A percentile compares a stretch with the other conserved stretches of the same genome.
Conservation (phyloP, 2,888 invertebrate species). For the Drosophila yooni region DNA sequence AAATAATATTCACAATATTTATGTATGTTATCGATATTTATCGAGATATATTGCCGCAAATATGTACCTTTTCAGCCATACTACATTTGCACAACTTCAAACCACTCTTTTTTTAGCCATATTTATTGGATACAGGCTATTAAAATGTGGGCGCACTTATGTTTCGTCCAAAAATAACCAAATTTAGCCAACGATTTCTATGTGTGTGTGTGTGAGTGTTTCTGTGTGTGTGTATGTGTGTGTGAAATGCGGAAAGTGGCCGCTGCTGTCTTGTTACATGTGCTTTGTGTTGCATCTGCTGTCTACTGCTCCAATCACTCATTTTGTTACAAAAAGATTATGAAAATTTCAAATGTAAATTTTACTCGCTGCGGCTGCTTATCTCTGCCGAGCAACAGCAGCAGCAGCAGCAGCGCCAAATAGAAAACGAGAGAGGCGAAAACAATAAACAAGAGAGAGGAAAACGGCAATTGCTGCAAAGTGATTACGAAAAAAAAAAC, state of each 20-base stretch:
- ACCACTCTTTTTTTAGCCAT: not conserved
- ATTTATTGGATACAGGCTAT: not conserved
- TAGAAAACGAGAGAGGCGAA: slow-evolving; percentile 17
- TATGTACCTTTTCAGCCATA: not conserved
- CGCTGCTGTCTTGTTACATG: slow-evolving; percentile 7
- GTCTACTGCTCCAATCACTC: slow-evolving; percentile 59
- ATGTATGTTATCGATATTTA: not conserved
- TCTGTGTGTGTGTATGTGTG: slow-evolving; percentile 16
- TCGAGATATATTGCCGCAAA: not conserved
- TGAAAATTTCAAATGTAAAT: slow-evolving; percentile 79
- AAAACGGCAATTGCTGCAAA: slow-evolving; percentile 78
- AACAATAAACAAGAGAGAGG: slow-evolving; percentile 4
- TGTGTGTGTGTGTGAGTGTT: slow-evolving; percentile 9
- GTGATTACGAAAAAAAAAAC: slow-evolving; percentile 66
- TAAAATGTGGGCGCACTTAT: slow-evolving; percentile 4
- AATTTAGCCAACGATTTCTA: slow-evolving; percentile 9
- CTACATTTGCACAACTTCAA: not conserved
- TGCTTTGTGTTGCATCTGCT: slow-evolving; percentile 8
- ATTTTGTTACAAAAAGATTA: slow-evolving; percentile 68
- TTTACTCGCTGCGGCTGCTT: slow-evolving; percentile 34
- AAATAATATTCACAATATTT: not conserved
- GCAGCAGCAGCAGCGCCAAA: slow-evolving; percentile 3
- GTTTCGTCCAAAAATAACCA: not conserved
- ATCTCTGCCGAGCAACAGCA: slow-evolving; percentile 3
- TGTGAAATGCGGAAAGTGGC: slow-evolving; percentile 72